Evolutionary conservation across 2,113 vertebrate genomes (phyloP).

Genomic region (Rhinopomastus cyanomelas): DNA sequence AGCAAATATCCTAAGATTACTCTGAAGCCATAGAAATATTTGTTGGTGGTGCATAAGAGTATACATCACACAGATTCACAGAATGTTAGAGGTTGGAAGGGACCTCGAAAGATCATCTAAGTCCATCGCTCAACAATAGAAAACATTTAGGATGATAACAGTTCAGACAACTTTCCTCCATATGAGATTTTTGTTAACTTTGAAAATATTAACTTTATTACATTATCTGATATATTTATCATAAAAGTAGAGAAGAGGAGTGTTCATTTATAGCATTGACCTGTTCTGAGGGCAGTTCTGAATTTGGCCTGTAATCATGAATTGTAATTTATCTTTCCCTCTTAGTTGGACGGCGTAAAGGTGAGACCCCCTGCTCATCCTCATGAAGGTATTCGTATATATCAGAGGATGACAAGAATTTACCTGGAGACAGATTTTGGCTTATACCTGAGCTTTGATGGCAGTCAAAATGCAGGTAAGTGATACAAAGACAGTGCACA

Average conservation of each 20-base stretch:
- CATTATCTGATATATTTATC: not conserved
- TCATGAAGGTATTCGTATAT: constrained; percentile 75
- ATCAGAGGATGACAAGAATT: constrained; percentile 65
- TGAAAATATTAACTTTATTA: not conserved
- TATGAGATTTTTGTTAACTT: not conserved
- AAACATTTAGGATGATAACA: not conserved
- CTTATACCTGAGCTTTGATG: constrained; percentile 79
- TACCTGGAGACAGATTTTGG: constrained; percentile 85
- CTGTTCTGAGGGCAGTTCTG: not conserved
- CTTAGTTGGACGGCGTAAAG: constrained; percentile 77
- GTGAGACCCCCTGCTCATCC: constrained; percentile 68
- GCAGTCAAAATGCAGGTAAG: constrained; percentile 77
- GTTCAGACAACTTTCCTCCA: not conserved
- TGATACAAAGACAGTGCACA: not conserved
- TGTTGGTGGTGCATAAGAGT: not conserved
- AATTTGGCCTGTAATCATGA: not conserved
- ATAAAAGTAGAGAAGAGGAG: not conserved
- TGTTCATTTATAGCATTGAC: not conserved
- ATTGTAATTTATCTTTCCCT: not conserved
- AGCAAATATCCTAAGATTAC: not conserved
- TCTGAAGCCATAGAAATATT: not conserved
- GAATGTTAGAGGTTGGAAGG: too few relatives aligned
- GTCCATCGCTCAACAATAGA: not conserved
- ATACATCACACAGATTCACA: too few relatives aligned
- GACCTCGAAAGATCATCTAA: too few relatives aligned